A percentile compares a stretch with the other conserved stretches of the same genome.
These are phyloP conservation scores for Ceuthmochares aereus DNA, from an alignment of 2,113 vertebrate genomes.

Conservation along the genomic window DNA sequence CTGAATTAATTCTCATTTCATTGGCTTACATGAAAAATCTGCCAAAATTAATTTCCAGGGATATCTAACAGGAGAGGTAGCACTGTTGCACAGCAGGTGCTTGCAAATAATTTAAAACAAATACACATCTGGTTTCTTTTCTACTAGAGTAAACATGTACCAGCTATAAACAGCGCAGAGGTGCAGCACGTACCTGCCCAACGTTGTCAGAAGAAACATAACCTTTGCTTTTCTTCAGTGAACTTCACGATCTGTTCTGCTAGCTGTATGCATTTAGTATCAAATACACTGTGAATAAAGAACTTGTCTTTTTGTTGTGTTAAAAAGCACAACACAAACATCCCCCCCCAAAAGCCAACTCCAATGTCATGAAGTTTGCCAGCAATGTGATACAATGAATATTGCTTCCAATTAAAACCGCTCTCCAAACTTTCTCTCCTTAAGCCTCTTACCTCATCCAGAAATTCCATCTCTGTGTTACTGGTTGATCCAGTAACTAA, in stretches of 20 bases:
- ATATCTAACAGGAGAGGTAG: background rate
- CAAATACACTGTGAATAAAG: background rate
- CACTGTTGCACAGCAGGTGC: background rate
- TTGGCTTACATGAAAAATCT: background rate
- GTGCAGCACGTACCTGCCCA: background rate
- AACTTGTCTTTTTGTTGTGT: background rate
- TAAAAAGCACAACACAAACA: too few species aligned
- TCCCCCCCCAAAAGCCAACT: too few species aligned
- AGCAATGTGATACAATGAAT: background rate
- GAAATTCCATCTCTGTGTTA: background rate
- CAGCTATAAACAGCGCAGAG: background rate
- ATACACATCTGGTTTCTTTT: background rate
- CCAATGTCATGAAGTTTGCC: background rate
- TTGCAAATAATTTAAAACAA: background rate
- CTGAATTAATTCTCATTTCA: background rate
- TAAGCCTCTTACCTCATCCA: background rate
- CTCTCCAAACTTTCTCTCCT: background rate
- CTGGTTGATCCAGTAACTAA: background rate
- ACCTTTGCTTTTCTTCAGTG: background rate
- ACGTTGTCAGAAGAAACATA: background rate
- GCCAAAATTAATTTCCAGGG: background rate
- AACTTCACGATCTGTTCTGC: background rate
- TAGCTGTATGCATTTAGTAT: background rate
- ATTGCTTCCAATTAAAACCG: background rate
- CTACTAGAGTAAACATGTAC: background rate